Percentiles rank a stretch among this genome's conserved stretches.
phyloP scores from a whole-genome alignment of 2,797 vertebrate genomes.

The Megaceryle alcyon region DNA sequence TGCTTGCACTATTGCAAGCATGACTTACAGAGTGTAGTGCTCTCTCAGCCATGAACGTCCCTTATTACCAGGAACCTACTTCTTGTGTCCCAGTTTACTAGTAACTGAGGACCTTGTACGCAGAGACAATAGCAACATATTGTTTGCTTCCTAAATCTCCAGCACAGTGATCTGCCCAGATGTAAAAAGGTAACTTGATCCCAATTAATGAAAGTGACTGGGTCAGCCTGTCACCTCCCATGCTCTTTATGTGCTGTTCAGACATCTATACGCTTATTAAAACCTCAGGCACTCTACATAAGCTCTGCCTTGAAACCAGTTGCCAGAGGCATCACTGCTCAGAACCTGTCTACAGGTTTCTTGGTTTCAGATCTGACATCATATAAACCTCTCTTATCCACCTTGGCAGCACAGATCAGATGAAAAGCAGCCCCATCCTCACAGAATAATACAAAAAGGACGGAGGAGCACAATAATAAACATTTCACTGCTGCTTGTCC shows the following conservation, averaged over 20 bases:
- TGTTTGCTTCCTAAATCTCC: slow-evolving; percentile 4
- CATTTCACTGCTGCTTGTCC: slow-evolving; percentile 44
- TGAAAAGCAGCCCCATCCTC: slow-evolving; percentile 40
- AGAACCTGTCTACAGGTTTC: slow-evolving; percentile 77
- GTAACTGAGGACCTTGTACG: accelerated
- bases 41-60: background rate
- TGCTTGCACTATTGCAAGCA: background rate
- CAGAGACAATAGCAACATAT: background rate
- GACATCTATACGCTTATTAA: slow-evolving; percentile 79
- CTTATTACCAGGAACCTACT: background rate
- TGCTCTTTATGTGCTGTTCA: slow-evolving; percentile 85
- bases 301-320: slow-evolving; percentile 73
- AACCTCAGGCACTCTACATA: slow-evolving; percentile 69
- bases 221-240: slow-evolving; percentile 92
- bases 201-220: slow-evolving; percentile 95
- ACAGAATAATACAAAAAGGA: slow-evolving; percentile 53
- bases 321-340: slow-evolving; percentile 75
- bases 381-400: slow-evolving; percentile 47
- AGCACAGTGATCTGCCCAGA: slow-evolving; percentile 82
- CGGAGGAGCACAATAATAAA: slow-evolving; percentile 54
- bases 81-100: background rate
- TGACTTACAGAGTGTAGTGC: background rate
- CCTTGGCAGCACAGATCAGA: slow-evolving; percentile 69
- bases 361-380: slow-evolving; percentile 73
- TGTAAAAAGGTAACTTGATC: slow-evolving; percentile 89